Evolutionary conservation across 2,888 invertebrate species (phyloP).

Genomic region (Heterodera filipjevi): DNA sequence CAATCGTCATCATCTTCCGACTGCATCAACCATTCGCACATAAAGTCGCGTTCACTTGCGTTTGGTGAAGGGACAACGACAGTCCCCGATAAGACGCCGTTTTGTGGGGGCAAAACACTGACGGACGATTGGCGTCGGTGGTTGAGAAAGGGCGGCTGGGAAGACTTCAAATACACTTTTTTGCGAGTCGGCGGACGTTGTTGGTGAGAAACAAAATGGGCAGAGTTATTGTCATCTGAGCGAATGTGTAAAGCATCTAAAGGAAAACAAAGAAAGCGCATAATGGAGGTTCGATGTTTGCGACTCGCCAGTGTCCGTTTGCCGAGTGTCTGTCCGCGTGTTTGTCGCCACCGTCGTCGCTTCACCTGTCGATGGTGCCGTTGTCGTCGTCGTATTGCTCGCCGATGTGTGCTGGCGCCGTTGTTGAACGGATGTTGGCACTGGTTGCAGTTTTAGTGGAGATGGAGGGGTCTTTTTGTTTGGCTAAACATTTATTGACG

Average conservation of each 20-base stretch:
- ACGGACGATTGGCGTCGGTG: neutral
- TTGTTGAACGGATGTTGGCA: neutral
- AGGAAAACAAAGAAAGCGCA: neutral
- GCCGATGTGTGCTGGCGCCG: neutral
- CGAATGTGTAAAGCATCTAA: neutral
- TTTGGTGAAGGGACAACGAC: neutral
- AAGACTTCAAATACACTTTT: neutral
- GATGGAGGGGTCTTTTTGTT: slow-evolving; percentile 23
- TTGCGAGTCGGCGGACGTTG: neutral
- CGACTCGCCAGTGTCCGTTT: neutral
- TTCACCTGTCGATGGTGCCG: neutral
- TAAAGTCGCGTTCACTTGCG: slow-evolving; percentile 41
- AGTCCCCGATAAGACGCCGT: neutral
- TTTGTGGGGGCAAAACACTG: no score
- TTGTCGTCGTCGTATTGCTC: slow-evolving; percentile 5
- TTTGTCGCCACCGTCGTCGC: neutral
- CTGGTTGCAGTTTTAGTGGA: neutral
- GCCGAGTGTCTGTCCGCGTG: neutral
- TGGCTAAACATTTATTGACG: slow-evolving; percentile 13
- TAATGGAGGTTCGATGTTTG: neutral
- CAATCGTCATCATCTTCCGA: slow-evolving; percentile 17
- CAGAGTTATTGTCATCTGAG: neutral
- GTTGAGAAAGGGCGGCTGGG: neutral
- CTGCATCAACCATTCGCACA: slow-evolving; percentile 58
- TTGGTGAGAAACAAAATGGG: neutral